phyloP scores from a whole-genome alignment of 1,140 invertebrate genomes.

The Pissodes strobi region DNA sequence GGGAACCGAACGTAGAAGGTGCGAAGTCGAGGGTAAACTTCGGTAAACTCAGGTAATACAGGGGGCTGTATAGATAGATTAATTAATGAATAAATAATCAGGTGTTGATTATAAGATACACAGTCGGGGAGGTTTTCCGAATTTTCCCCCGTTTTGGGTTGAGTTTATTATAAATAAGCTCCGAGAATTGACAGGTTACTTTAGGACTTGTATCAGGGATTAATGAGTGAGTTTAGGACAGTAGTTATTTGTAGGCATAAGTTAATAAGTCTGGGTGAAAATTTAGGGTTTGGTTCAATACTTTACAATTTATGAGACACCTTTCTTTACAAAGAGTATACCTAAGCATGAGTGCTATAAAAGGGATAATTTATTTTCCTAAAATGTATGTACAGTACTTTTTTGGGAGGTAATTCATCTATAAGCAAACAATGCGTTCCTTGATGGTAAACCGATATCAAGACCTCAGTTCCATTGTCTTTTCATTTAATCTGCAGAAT shows the following conservation, averaged over 20 bases:
- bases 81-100: slow-evolving; percentile 41
- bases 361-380: no score
- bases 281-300: no score
- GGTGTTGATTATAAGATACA: slow-evolving; percentile 38
- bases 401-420: no score
- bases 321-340: no score
- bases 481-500: no score
- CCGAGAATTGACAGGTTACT: slow-evolving; percentile 31
- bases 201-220: slow-evolving; percentile 12
- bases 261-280: no score
- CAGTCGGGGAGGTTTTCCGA: slow-evolving; percentile 21
- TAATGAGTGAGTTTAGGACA: neutral
- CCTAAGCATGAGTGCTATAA: no score
- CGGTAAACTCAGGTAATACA: slow-evolving; percentile 25
- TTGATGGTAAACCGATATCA: no score
- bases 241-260: neutral
- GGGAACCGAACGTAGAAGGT: slow-evolving; percentile 16
- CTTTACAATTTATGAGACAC: no score
- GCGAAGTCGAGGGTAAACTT: slow-evolving; percentile 11
- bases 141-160: slow-evolving; percentile 14
- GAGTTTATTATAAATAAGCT: slow-evolving; percentile 33
- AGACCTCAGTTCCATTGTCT: no score
- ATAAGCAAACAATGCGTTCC: no score
- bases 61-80: slow-evolving; percentile 34
- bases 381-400: no score